Percentiles rank a stretch among this genome's conserved stretches.
These are phyloP conservation scores for Drusus annulatus DNA, from an alignment of 1,140 invertebrate species.

Conservation along the genomic window DNA sequence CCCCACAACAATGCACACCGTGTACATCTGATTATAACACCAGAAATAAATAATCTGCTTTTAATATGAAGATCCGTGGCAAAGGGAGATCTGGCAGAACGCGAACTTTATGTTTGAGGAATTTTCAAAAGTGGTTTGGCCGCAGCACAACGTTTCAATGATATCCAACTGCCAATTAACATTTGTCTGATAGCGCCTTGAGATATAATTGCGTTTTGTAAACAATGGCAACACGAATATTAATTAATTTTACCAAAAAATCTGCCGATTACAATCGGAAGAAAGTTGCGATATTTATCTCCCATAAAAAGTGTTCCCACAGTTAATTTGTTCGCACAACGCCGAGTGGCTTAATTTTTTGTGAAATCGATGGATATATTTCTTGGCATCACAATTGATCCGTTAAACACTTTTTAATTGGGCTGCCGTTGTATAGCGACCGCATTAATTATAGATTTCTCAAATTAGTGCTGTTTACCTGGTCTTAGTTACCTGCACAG, in stretches of 20 bases:
- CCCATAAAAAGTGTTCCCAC: slow-evolving; percentile 1
- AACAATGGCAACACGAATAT: slow-evolving; percentile 3
- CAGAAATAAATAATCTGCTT: neutral
- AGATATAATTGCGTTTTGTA: neutral
- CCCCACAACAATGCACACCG: too few relatives aligned
- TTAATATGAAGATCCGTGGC: neutral
- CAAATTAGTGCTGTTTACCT: neutral
- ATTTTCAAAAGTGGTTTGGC: neutral
- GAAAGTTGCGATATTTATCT: slow-evolving; percentile 3
- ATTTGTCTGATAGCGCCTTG: neutral
- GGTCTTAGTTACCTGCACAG: neutral
- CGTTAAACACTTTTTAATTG: neutral
- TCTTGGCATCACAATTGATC: neutral
- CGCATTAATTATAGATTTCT: neutral
- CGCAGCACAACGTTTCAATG: too few relatives aligned
- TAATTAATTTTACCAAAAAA: slow-evolving; percentile 9
- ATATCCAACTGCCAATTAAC: neutral
- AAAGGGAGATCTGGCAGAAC: neutral
- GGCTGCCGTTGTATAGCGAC: neutral
- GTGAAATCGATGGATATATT: slow-evolving; percentile 7
- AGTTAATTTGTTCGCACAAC: neutral
- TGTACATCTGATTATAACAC: too few relatives aligned
- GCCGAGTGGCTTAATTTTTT: neutral
- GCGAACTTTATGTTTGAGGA: neutral
- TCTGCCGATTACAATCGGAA: slow-evolving; percentile 6